Percentiles rank a stretch among this genome's conserved stretches.
These are phyloP conservation scores for Nycticorax nycticorax DNA, from an alignment of 2,113 vertebrate species.

Conservation along the genomic window DNA sequence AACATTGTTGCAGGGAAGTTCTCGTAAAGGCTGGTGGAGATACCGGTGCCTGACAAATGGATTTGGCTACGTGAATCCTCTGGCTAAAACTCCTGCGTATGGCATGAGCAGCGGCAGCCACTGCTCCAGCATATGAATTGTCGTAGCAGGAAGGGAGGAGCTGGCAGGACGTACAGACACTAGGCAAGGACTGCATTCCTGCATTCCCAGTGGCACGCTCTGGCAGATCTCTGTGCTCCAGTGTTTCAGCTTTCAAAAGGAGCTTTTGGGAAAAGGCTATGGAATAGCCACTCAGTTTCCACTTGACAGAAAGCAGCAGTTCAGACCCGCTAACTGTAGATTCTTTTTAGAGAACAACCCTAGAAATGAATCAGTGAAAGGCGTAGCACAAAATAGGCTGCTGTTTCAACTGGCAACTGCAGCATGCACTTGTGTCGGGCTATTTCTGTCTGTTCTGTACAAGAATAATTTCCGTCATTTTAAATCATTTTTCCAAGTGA, in stretches of 20 bases:
- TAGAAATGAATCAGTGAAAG: constrained; percentile 24
- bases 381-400: constrained; percentile 16
- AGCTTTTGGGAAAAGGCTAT: neutral
- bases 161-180: neutral
- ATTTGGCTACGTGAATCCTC: neutral
- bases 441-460: constrained; percentile 39
- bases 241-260: constrained; percentile 29
- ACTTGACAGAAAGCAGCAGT: constrained; percentile 51
- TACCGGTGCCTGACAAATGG: neutral
- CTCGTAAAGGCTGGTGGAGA: neutral
- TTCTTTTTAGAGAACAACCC: constrained; percentile 6
- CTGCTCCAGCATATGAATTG: neutral
- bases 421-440: neutral
- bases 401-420: constrained; percentile 28
- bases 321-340: constrained; percentile 14
- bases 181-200: neutral
- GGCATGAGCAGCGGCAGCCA: accelerated
- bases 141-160: neutral
- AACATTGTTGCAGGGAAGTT: neutral
- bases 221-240: constrained; percentile 11
- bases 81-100: neutral
- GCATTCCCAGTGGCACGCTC: neutral
- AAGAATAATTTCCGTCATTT: constrained; percentile 23
- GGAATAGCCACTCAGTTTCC: neutral
- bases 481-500: constrained; percentile 13